Conservation (phyloP, 1,140 invertebrate genomes). For the Spodoptera litura region DNA sequence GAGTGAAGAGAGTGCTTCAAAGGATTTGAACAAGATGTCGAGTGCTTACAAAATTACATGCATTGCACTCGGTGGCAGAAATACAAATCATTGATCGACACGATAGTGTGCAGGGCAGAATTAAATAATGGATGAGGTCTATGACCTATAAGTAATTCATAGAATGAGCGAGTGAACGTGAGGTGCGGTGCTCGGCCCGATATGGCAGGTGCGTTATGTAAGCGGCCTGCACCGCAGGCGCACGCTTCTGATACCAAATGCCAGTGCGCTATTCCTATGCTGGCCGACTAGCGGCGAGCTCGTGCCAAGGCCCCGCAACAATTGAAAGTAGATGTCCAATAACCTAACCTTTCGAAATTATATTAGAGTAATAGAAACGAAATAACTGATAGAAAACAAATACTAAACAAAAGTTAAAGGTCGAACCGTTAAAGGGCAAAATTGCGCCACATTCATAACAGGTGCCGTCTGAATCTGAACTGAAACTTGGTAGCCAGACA, state of each 20-base stretch:
- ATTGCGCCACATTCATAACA: constrained; percentile 64
- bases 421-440: constrained; percentile 44
- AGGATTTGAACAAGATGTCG: constrained; percentile 36
- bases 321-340: constrained; percentile 76
- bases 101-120: constrained; percentile 52
- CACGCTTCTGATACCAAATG: constrained; percentile 75
- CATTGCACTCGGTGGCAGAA: constrained; percentile 28
- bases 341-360: constrained; percentile 58
- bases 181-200: constrained; percentile 77
- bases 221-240: constrained; percentile 71
- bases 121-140: constrained; percentile 81
- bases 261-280: constrained; percentile 76
- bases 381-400: constrained; percentile 46
- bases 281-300: constrained; percentile 60
- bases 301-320: constrained; percentile 75
- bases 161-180: constrained; percentile 81
- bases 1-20: constrained; percentile 32
- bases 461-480: constrained; percentile 58
- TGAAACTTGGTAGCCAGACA: constrained; percentile 66
- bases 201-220: constrained; percentile 85
- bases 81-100: constrained; percentile 49
- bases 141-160: constrained; percentile 85
- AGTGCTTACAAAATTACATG: constrained; percentile 32
- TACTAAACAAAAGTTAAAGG: constrained; percentile 36
- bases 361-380: constrained; percentile 41